phyloP scores from a whole-genome alignment of 1,140 invertebrate species.

The Drosophila sulfurigaster region DNA sequence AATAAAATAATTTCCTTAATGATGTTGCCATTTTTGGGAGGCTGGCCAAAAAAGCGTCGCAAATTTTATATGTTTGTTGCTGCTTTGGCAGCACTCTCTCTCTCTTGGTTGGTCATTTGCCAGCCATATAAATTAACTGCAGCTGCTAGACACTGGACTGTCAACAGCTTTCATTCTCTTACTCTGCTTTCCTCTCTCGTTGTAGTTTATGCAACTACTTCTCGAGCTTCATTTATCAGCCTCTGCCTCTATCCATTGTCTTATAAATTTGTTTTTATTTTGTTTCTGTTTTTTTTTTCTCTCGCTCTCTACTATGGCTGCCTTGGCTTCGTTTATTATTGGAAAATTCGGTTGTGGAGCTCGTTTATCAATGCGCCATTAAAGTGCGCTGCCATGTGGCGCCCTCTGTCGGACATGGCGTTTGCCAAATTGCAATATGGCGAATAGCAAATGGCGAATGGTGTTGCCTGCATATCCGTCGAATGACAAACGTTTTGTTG shows the following conservation, averaged over 20 bases:
- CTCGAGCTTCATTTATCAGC: slow-evolving; percentile 50
- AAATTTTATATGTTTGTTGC: slow-evolving; percentile 5
- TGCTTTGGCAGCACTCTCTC: slow-evolving; percentile 37
- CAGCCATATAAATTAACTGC: slow-evolving; percentile 55
- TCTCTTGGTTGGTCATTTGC: slow-evolving; percentile 55
- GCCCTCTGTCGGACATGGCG: slow-evolving; percentile 48
- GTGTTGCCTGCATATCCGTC: slow-evolving; percentile 68
- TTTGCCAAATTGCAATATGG: slow-evolving; percentile 76
- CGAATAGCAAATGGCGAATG: slow-evolving; percentile 27
- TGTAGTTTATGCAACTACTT: slow-evolving; percentile 18
- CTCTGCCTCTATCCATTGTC: slow-evolving; percentile 18
- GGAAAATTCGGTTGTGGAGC: slow-evolving; percentile 40
- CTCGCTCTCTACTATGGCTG: neutral
- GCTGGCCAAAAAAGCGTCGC: slow-evolving; percentile 35
- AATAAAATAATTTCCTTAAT: slow-evolving; percentile 77
- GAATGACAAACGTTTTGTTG: slow-evolving; percentile 74
- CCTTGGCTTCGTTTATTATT: slow-evolving; percentile 56
- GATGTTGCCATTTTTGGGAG: slow-evolving; percentile 42
- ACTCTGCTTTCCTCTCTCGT: neutral
- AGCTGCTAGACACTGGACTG: slow-evolving; percentile 14
- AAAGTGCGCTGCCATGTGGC: slow-evolving; percentile 70
- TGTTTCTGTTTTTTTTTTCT: slow-evolving; percentile 35
- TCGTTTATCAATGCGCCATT: slow-evolving; percentile 80
- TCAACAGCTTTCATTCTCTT: neutral
- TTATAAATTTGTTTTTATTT: slow-evolving; percentile 43